phyloP scores from a whole-genome alignment of 2,888 invertebrate species.

The Nephrotoma flavescens region DNA sequence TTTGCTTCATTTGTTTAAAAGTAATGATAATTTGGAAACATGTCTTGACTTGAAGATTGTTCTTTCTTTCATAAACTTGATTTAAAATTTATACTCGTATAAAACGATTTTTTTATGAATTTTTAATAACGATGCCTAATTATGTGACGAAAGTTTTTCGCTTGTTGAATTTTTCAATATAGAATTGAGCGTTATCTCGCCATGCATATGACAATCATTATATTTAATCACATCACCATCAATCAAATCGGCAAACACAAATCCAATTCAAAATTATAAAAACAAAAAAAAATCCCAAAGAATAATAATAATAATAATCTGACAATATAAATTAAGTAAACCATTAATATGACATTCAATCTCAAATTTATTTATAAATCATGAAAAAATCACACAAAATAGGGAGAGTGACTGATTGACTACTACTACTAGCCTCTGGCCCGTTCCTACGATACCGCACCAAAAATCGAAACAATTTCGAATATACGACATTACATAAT shows the following conservation, averaged over 20 bases:
- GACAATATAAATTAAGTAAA: not conserved
- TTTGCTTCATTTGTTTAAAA: no score
- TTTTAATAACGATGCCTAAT: no score
- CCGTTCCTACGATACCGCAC: not conserved
- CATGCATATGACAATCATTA: not conserved
- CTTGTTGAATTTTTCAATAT: not conserved
- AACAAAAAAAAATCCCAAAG: not conserved
- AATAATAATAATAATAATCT: not conserved
- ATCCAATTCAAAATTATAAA: not conserved
- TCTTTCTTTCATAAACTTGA: no score
- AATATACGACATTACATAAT: not conserved
- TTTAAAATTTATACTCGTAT: no score
- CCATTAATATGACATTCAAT: not conserved
- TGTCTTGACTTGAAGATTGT: no score
- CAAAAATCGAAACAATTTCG: not conserved
- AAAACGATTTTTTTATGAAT: no score
- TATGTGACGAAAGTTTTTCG: no score
- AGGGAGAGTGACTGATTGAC: not conserved
- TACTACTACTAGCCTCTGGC: not conserved
- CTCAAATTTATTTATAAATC: not conserved
- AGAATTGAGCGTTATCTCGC: not conserved
- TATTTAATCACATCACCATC: not conserved
- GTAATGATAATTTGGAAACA: no score
- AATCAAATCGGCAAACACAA: not conserved
- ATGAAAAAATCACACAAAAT: not conserved